Evolutionary conservation across 2,888 invertebrate species (phyloP), one percentile per base, ranked within the genome.

Genomic region (Fragum whitleyi): DNA sequence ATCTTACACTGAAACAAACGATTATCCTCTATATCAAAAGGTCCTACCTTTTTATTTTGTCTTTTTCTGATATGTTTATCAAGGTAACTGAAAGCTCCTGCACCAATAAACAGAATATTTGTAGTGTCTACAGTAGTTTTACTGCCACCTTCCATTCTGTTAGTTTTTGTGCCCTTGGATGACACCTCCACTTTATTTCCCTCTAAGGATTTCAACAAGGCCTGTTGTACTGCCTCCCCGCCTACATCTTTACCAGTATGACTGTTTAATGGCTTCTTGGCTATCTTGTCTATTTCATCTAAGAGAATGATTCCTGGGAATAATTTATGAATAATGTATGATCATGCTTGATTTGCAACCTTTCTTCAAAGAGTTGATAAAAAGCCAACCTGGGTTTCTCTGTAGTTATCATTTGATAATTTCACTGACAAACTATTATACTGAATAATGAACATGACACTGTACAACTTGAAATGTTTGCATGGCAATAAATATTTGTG

Each of bases 211-310:
- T 96, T 95, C 55, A 95, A 90, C 89, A 95, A 91, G 1, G 95
- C 95, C 92, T 99, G 99, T 92, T 99, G 99, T 0, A 99, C 99
- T 61, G 99, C 99, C 94, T 99, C 99, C 57, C 99, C 98, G 73
- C 99, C 99, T 1, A 99, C 99, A 94, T 99, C 99, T 74, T 99
- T 95, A 71, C 99, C 95, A 92, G 99, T 98, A 94, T 97, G 96
- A 84, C 97, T 96, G 6, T 98, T 98, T 9, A 36, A 3, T 36
- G 98, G 98, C 11, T 98, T 47, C 42, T 98, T 98, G 39, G 99
- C 98, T 87, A 99, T 99, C 95, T 99, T 99, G 94, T 99, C 99
- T 42, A 99, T 98, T 94, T 99, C 99, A 94, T 99, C 99, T 86
- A 99, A 95, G 94, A 99, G 99, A 68, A 99, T 98, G 89, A 99